Percentiles rank a stretch among this genome's conserved stretches.
Evolutionary conservation across 2,888 invertebrate species (phyloP).

Genomic region (Diaprepes abbreviatus): DNA sequence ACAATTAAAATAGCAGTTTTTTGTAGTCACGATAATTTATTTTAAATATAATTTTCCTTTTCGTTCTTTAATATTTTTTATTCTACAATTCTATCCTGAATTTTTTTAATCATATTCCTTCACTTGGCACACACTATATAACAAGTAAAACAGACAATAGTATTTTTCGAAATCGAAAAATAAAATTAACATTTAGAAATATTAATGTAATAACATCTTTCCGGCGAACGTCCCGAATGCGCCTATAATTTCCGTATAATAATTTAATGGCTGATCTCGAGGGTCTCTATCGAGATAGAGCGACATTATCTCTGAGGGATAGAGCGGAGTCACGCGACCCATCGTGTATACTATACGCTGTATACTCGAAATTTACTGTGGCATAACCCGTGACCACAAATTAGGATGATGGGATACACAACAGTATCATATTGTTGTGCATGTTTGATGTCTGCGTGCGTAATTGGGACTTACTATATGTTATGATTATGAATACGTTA

Average conservation of each 20-base stretch:
- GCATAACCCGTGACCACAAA: slow-evolving; percentile 43
- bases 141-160: too few relatives aligned
- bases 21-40: too few relatives aligned
- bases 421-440: slow-evolving; percentile 15
- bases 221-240: slow-evolving; percentile 9
- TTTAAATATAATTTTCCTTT: too few relatives aligned
- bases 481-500: background rate
- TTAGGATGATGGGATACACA: slow-evolving; percentile 42
- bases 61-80: too few relatives aligned
- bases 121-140: too few relatives aligned
- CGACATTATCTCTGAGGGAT: slow-evolving; percentile 45
- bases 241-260: slow-evolving; percentile 44
- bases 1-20: too few relatives aligned
- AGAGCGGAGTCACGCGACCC: slow-evolving; percentile 44
- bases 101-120: too few relatives aligned
- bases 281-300: slow-evolving; percentile 43
- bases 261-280: slow-evolving; percentile 44
- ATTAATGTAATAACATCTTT: background rate
- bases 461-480: too few relatives aligned
- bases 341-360: slow-evolving; percentile 38
- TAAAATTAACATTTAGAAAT: background rate
- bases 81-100: too few relatives aligned
- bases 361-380: slow-evolving; percentile 37
- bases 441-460: background rate
- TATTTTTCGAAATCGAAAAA: too few relatives aligned